phyloP scores from a whole-genome alignment of 1,140 invertebrate genomes.

The Micrasema minimum region DNA sequence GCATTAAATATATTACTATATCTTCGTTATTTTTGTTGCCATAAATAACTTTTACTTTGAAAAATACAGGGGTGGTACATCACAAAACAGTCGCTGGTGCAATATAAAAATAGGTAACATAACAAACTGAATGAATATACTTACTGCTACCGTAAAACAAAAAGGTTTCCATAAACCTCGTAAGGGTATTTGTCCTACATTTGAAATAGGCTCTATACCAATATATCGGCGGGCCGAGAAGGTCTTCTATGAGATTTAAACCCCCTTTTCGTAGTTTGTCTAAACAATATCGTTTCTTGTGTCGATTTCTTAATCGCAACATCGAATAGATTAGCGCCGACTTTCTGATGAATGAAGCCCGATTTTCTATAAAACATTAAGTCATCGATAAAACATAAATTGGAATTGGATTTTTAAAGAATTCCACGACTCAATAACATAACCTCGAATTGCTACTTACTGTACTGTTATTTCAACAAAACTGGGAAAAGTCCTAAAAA shows the following conservation, averaged over 20 bases:
- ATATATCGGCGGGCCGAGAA: conserved; percentile 36
- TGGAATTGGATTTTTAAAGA: not conserved
- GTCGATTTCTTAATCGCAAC: conserved; percentile 9
- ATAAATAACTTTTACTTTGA: too few species aligned
- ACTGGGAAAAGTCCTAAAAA: conserved; percentile 19
- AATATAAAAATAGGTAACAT: too few species aligned
- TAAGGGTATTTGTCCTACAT: conserved; percentile 55
- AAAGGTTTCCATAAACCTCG: conserved; percentile 73
- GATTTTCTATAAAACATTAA: conserved; percentile 21
- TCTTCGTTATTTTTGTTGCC: too few species aligned
- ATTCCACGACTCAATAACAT: conserved; percentile 1
- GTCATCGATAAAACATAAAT: not conserved
- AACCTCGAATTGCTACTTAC: conserved; percentile 36
- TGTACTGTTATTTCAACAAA: conserved; percentile 36
- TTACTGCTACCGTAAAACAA: conserved; percentile 76
- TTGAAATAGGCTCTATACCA: conserved; percentile 17
- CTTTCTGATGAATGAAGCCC: conserved; percentile 26
- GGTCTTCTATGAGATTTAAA: conserved; percentile 44
- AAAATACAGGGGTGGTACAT: too few species aligned
- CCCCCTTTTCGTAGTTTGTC: conserved; percentile 38
- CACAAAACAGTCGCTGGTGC: too few species aligned
- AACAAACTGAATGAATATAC: too few species aligned
- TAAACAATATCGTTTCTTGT: conserved; percentile 33
- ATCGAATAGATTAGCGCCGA: conserved; percentile 15
- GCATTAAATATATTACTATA: too few species aligned